These are phyloP conservation scores for Miniopterus natalensis DNA, from an alignment of 2,113 vertebrate species.

Conservation along the genomic window DNA sequence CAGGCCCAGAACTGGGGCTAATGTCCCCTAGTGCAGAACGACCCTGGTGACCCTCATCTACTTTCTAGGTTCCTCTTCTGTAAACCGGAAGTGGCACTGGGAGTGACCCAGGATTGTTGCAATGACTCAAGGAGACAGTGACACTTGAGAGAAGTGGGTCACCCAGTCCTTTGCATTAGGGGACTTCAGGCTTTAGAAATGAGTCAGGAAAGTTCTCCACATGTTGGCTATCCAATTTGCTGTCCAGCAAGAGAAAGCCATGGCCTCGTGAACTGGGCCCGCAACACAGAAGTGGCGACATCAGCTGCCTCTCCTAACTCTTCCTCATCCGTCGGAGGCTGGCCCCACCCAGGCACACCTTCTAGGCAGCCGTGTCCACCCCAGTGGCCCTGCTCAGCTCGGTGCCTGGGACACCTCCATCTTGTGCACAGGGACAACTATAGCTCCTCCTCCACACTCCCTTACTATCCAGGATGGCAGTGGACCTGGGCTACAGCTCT, in stretches of 20 bases:
- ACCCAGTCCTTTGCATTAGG: neutral
- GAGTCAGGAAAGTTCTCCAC: neutral
- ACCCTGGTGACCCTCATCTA: neutral
- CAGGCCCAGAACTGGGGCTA: neutral
- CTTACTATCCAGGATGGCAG: neutral
- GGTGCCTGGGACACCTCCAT: neutral
- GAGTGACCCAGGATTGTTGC: neutral
- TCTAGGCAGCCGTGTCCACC: neutral
- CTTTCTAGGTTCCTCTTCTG: no score
- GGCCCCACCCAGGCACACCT: no score
- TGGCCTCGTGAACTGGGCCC: fast-evolving
- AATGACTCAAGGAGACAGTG: neutral
- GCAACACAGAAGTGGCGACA: fast-evolving
- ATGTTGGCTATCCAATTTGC: neutral
- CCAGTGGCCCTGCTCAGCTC: neutral
- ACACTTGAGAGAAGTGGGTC: neutral
- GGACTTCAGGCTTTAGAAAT: neutral
- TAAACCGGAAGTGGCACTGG: no score
- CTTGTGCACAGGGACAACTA: neutral
- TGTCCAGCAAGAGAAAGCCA: fast-evolving
- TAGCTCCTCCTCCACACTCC: no score
- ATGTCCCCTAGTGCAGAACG: no score
- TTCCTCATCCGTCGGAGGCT: no score
- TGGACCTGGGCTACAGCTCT: neutral
- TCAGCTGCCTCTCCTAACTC: no score